Evolutionary conservation across 2,113 vertebrate species (phyloP), one percentile per base, ranked within the genome.

Genomic region (Cygnus buccinator): DNA sequence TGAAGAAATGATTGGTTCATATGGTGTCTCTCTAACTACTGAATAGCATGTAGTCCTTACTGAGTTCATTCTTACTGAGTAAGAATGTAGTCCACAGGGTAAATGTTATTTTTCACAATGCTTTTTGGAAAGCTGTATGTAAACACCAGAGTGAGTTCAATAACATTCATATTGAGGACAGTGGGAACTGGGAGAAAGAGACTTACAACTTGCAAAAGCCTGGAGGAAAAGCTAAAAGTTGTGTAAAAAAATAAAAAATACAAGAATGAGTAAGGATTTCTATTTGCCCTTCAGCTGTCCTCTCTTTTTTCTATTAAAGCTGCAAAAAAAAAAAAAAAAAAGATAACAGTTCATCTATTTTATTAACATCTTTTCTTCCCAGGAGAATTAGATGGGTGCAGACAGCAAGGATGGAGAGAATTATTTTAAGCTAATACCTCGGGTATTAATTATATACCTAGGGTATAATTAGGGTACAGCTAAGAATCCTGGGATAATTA

Each of bases 391-490:
- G 70, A 82, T 96, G 89, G 94, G 77, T 95, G 91, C 89, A 95
- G 81, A 85, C 62, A 91, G 89, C 14, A 93, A 89, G 62, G 89
- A 92, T 35, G 77, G 89, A 92, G 67, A 91, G 46, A 75, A 91
- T 80, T 96, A 91, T 96, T 95, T 96, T 96, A 88, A 71, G 23
- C 50, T 94, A 84, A 75, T 89, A 95, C 77, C 94, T 95, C 84
- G 93, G 87, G 93, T 96, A 95, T 87, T 91, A 95, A 95, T 95
- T 92, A 87, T 85, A 89, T 87, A 94, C 93, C 80, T 85, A 85
- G 90, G 90, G 94, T 96, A 94, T 88, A 95, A 95, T 96, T 96
- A 94, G 84, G 93, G 90, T 95, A 93, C 46, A 80, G 80, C 72
- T 95, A 83, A 89, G 89, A 92, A 91, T 94, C 41, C 17, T 94